phyloP scores from a whole-genome alignment of 2,113 vertebrate species.

The Entelurus aequoreus region DNA sequence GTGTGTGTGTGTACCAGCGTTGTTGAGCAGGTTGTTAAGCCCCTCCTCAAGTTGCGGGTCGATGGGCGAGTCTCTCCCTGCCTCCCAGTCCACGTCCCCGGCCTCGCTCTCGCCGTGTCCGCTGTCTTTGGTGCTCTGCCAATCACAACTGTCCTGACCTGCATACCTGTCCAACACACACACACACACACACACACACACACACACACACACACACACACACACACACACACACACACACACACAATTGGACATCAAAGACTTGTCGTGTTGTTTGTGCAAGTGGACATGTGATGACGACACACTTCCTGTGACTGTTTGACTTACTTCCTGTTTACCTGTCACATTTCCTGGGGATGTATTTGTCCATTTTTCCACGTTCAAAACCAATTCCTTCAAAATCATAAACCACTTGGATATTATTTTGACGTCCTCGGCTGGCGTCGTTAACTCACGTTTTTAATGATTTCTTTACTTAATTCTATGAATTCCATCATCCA shows the following conservation, averaged over 20 bases:
- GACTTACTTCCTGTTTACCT: constrained; percentile 47
- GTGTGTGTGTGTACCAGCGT: constrained; percentile 70
- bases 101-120: constrained; percentile 81
- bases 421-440: no score
- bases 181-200: background rate
- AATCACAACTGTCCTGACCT: constrained; percentile 76
- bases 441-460: no score
- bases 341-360: constrained; percentile 15
- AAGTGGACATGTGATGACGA: constrained; percentile 3
- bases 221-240: background rate
- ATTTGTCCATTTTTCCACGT: no score
- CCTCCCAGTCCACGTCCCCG: constrained; percentile 78
- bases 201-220: constrained; percentile 15
- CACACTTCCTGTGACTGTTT: constrained; percentile 45
- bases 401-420: no score
- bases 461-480: no score
- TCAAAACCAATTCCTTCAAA: no score
- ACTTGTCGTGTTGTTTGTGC: no score
- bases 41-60: constrained; percentile 83
- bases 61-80: constrained; percentile 76
- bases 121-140: constrained; percentile 82
- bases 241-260: background rate
- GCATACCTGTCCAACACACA: constrained; percentile 65
- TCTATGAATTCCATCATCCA: no score
- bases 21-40: constrained; percentile 75